Conservation (phyloP, 2,888 invertebrate genomes). For the Ischnus inquisitorius region DNA sequence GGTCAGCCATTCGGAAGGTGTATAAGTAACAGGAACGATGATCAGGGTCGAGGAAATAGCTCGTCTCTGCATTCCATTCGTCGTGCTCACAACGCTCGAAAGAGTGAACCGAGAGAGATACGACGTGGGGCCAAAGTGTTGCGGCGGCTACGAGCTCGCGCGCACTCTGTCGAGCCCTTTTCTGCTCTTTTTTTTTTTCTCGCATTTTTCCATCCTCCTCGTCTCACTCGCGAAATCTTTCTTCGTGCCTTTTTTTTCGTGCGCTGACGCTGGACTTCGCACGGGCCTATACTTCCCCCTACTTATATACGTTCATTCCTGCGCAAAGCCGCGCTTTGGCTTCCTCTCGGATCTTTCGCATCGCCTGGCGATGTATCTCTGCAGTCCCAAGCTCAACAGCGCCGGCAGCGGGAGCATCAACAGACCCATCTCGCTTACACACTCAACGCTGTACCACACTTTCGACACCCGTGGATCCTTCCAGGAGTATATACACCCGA, state of each 20-base stretch:
- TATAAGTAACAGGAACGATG: constrained; percentile 38
- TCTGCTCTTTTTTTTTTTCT: constrained; percentile 20
- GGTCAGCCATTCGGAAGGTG: constrained; percentile 3
- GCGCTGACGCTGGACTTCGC: constrained; percentile 20
- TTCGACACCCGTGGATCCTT: constrained; percentile 54
- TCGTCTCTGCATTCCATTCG: constrained; percentile 72
- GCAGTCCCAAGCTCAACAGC: constrained; percentile 32
- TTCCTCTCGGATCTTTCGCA: constrained; percentile 41
- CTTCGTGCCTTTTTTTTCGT: constrained; percentile 24
- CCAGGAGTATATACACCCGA: constrained; percentile 11
- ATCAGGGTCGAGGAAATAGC: constrained; percentile 62
- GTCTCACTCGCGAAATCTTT: constrained; percentile 26
- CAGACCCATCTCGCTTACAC: constrained; percentile 48
- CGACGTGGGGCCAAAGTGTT: constrained; percentile 17
- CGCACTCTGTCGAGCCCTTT: constrained; percentile 10
- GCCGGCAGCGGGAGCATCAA: constrained; percentile 19
- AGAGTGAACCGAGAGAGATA: constrained; percentile 45
- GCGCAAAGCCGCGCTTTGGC: constrained; percentile 11
- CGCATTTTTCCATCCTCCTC: neutral
- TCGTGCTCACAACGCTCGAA: neutral
- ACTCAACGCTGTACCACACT: constrained; percentile 43
- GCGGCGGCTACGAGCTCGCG: constrained; percentile 46
- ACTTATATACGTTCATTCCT: constrained; percentile 15
- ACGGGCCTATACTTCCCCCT: neutral
- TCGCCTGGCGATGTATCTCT: constrained; percentile 44